Conservation (phyloP, 2,113 vertebrate species). For the Penelope pileata region DNA sequence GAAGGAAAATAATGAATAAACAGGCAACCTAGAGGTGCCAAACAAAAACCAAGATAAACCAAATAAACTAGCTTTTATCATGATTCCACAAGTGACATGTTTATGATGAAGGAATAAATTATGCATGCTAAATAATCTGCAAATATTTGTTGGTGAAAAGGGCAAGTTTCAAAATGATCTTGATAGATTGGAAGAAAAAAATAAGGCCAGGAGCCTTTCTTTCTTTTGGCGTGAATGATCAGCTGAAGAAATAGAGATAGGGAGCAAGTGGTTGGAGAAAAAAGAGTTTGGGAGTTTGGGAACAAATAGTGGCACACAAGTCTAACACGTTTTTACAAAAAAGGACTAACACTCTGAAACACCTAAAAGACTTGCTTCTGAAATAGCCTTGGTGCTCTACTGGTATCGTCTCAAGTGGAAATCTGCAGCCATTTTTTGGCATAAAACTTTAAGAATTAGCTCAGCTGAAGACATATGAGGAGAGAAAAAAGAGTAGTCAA, state of each 20-base stretch:
- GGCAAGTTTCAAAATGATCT: not conserved
- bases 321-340: not conserved
- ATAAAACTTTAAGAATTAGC: not conserved
- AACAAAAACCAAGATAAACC: not conserved
- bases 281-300: not conserved
- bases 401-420: not conserved
- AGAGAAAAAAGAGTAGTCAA: not conserved
- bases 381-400: not conserved
- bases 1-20: not conserved
- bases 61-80: not conserved
- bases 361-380: not conserved
- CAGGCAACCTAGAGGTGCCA: not conserved
- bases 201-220: fast-evolving
- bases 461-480: not conserved
- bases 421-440: not conserved
- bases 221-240: not conserved
- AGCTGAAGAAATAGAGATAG: not conserved
- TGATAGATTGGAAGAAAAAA: not conserved
- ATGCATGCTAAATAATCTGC: not conserved
- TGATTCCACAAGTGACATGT: not conserved
- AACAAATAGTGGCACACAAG: not conserved
- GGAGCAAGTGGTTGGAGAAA: not conserved
- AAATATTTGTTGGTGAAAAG: not conserved
- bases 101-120: not conserved
- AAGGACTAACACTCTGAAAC: not conserved